These are phyloP conservation scores for Siderastrea radians DNA, from an alignment of 92 coral and sea anemone genomes.

Conservation along the genomic window DNA sequence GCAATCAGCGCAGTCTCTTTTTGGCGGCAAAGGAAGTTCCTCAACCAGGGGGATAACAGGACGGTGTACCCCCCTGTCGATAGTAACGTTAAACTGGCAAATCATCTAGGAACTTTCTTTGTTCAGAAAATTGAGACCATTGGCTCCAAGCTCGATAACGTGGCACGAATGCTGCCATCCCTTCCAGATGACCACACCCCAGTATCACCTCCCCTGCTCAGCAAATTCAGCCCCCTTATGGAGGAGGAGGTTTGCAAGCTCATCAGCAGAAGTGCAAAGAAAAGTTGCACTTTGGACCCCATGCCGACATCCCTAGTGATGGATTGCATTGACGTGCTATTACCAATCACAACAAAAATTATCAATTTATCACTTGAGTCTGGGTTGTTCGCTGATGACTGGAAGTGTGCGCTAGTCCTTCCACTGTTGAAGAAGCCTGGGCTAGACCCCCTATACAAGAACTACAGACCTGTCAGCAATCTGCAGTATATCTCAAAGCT, in stretches of 20 bases:
- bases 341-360: no score
- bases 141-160: slow-evolving; percentile 34
- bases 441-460: no score
- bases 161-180: slow-evolving; percentile 27
- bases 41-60: slow-evolving; percentile 54
- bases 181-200: background rate
- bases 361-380: no score
- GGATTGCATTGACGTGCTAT: background rate
- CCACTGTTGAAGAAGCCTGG: slow-evolving; percentile 1
- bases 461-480: no score
- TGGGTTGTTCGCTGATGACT: no score
- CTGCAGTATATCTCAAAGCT: no score
- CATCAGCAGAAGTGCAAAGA: background rate
- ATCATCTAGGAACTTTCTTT: background rate
- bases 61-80: slow-evolving; percentile 43
- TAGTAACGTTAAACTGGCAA: slow-evolving; percentile 32
- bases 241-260: background rate
- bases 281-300: no score
- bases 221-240: background rate
- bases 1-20: slow-evolving; percentile 49
- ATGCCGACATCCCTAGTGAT: background rate
- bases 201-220: slow-evolving; percentile 10
- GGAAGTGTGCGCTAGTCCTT: background rate
- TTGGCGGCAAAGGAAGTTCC: slow-evolving; percentile 45
- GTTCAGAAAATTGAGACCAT: slow-evolving; percentile 6